Base-by-base conservation (phyloP, 2,888 invertebrate genomes). In the Nasonia oneida region DNA sequence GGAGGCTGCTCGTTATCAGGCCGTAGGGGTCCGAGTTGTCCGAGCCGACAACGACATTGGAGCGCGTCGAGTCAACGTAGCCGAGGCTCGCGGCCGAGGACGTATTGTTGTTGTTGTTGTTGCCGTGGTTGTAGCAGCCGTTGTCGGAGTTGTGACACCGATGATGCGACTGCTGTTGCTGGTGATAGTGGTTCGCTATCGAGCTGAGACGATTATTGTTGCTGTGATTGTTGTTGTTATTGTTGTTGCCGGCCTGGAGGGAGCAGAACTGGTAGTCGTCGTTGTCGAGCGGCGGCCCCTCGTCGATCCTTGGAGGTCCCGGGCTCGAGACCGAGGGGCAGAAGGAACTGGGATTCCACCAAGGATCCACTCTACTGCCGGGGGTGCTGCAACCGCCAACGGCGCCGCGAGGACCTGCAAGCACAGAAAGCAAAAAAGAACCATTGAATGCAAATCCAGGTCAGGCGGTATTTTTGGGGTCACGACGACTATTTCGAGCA, bases 381-480 rank as follows among this genome's bases (percentile, higher is more conserved):
- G 92, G 91, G 91, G 91, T 93, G 90, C 89, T 93, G 93, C 92
- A 92, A 93, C 93, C 93, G 93, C 92, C 93, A 91, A 92, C 92
- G 93, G 92, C 92, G 92, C 92, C 91, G 92, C 93, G 92, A 90
- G 92, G 90, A 93, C 92, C 93, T 93, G 90, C 0, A 91, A 91
- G 1, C 75, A 86, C 89, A 91, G 23, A 42, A 12, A 12, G 37
- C 29, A 29, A n/a, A 73, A 47, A 53, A 53, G 5, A 53, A 53
- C 53, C 53, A 53, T 53, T 53, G 18, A 53, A 18, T 53, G 3
- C 0, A 0, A 53, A 53, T 53, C 47, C 12, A 47, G 47, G 47
- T 12, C 47, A 47, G 12, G 12, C 12, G 47, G 10, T 47, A 47
- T 15, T 71, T 39, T 71, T 57, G n/a, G 57, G 57, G 57, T 57